Base-by-base conservation (phyloP, 2,888 invertebrate species). In the Drosophila fungiperda region DNA sequence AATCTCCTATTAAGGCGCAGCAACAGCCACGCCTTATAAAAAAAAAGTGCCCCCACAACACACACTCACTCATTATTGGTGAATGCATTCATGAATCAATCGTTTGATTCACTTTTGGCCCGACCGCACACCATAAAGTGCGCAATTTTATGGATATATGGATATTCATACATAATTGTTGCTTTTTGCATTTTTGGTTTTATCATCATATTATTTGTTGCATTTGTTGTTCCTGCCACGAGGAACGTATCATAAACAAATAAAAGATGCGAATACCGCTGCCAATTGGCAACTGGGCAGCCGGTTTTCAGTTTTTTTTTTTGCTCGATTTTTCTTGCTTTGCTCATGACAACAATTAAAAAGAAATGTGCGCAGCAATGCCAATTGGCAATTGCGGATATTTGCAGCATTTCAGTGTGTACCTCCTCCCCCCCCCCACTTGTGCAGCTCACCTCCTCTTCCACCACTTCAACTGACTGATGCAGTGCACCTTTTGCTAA, bases 361-460 rank as follows among this genome's bases (percentile, higher is more conserved):
- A 71, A 77, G 78, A 87, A 85, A 85, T 82, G 80, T 73, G 73
- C 85, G 68, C 63, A 71, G 82, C 74, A 84, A 83, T 87, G 80
- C 73, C 82, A 87, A 80, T 78, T 84, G 80, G 73, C 72, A 74
- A 80, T 80, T 78, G 82, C 82, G 87, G 84, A 75, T 84, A 73
- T 81, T 72, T 74, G 78, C 49, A 26, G 17, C 45, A 35, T 23
- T 53, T 23, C 59, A 23, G 36, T 32, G 50, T 26, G 17, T 5
- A 48, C n/a, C 26, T 26, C 0, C 38, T n/a, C 55, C 8, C 5
- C 20, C 1, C n/a, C 1, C 23, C 23, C 60, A 17, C 8, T 6
- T 6, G n/a, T 1, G 8, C 48, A 35, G 26, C 29, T 2, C 3
- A 20, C 36, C 15, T 26, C 40, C 36, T 12, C n/a, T 42, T 29